Conservation (phyloP, 2,113 vertebrate genomes). For the Panurus biarmicus region DNA sequence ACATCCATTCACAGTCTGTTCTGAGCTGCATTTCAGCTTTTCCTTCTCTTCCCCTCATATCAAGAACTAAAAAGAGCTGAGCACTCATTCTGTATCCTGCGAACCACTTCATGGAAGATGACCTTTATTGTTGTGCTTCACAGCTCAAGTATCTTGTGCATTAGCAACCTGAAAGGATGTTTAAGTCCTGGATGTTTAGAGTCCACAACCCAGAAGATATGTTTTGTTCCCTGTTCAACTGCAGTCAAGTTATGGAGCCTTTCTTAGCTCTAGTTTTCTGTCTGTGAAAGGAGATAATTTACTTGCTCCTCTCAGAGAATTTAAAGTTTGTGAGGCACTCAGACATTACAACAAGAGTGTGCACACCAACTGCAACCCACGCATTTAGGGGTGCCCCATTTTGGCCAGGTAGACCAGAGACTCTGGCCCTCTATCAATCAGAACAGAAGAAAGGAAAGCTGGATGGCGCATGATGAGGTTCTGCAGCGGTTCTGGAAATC, state of each 20-base stretch:
- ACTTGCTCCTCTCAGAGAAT: not conserved
- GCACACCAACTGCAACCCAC: not conserved
- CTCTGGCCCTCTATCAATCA: not conserved
- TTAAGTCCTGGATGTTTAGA: not conserved
- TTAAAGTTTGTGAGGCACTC: not conserved
- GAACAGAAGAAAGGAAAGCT: not conserved
- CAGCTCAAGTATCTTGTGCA: not conserved
- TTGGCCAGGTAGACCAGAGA: not conserved
- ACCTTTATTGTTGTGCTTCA: not conserved
- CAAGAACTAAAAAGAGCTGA: not conserved
- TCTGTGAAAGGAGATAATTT: not conserved
- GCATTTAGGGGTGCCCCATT: not conserved
- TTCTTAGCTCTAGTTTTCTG: not conserved
- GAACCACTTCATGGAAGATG: not conserved
- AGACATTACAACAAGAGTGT: not conserved
- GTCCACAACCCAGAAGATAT: not conserved
- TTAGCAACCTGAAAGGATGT: not conserved
- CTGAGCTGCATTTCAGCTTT: not conserved
- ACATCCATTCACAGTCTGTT: not conserved
- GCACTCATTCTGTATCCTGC: not conserved
- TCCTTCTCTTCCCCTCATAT: not conserved
- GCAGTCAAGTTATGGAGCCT: not conserved
- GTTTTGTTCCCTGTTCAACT: not conserved
- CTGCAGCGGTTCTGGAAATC: not conserved
- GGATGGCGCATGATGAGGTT: not conserved